Conservation (phyloP, 2,797 vertebrate genomes). For the Schizopygopsis pylzovi region DNA sequence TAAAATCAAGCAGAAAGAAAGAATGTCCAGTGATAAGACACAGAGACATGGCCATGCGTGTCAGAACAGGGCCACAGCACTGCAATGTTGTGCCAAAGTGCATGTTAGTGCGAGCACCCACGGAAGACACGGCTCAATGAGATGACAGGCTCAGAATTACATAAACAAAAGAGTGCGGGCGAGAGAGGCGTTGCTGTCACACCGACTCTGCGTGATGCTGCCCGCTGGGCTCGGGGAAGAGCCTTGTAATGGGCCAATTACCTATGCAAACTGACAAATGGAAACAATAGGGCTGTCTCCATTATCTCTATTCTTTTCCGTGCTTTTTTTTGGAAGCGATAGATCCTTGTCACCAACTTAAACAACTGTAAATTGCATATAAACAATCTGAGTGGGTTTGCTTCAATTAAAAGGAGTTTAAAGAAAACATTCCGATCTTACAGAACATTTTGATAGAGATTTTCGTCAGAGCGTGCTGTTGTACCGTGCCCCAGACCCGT, state of each 20-base stretch:
- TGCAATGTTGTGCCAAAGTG: conserved; percentile 34
- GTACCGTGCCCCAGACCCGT: no score
- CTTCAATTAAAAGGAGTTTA: background rate
- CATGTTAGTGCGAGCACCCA: conserved; percentile 35
- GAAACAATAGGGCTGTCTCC: conserved; percentile 52
- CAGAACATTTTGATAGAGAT: conserved; percentile 46
- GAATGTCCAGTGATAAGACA: background rate
- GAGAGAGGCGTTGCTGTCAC: conserved; percentile 59
- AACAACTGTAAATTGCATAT: conserved; percentile 24
- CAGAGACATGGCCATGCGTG: conserved; percentile 20
- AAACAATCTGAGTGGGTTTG: background rate
- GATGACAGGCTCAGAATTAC: conserved; percentile 52
- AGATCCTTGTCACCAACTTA: conserved; percentile 17
- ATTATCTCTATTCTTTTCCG: conserved; percentile 42
- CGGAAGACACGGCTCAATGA: conserved; percentile 52
- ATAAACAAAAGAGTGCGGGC: conserved; percentile 53
- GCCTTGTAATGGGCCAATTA: conserved; percentile 62
- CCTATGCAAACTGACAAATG: conserved; percentile 62
- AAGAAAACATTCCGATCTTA: conserved; percentile 56
- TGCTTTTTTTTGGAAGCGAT: conserved; percentile 33
- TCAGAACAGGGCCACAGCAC: conserved; percentile 32
- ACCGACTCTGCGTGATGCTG: conserved; percentile 53
- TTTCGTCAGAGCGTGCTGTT: conserved; percentile 55
- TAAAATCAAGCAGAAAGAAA: background rate
- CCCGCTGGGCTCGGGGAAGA: conserved; percentile 57